phyloP scores from a whole-genome alignment of 2,888 invertebrate species.

The Tubulanus polymorphus region DNA sequence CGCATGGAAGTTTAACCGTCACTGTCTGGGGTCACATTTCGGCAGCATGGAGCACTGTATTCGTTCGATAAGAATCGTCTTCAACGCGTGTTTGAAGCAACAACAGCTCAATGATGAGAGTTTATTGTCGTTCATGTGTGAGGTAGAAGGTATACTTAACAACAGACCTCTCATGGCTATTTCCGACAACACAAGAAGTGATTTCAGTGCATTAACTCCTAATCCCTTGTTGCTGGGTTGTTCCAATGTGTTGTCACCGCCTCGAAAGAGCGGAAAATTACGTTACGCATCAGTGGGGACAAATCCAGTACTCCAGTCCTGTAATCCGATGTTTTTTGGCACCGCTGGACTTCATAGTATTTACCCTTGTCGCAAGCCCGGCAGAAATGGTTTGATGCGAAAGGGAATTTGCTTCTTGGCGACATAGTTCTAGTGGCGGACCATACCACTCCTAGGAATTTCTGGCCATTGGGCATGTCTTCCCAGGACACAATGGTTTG shows the following conservation, averaged over 20 bases:
- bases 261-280: too few relatives aligned
- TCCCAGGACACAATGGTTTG: too few relatives aligned
- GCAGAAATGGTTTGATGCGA: background rate
- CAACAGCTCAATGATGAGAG: constrained; percentile 19
- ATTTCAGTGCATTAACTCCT: constrained; percentile 20
- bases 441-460: too few relatives aligned
- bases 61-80: too few relatives aligned
- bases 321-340: constrained; percentile 11
- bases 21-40: too few relatives aligned
- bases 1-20: too few relatives aligned
- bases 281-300: too few relatives aligned
- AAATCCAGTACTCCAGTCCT: too few relatives aligned
- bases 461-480: too few relatives aligned
- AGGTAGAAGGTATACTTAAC: constrained; percentile 20
- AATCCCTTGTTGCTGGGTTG: constrained; percentile 24
- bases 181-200: constrained; percentile 16
- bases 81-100: too few relatives aligned
- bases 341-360: constrained; percentile 7
- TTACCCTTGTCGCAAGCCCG: constrained; percentile 1
- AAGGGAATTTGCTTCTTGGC: background rate
- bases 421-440: constrained; percentile 7
- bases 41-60: too few relatives aligned
- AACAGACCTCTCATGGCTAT: constrained; percentile 20
- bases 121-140: constrained; percentile 18
- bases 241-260: constrained; percentile 6